Evolutionary conservation across 2,888 invertebrate genomes (phyloP).

Genomic region (Pachycephus smyrnensis): DNA sequence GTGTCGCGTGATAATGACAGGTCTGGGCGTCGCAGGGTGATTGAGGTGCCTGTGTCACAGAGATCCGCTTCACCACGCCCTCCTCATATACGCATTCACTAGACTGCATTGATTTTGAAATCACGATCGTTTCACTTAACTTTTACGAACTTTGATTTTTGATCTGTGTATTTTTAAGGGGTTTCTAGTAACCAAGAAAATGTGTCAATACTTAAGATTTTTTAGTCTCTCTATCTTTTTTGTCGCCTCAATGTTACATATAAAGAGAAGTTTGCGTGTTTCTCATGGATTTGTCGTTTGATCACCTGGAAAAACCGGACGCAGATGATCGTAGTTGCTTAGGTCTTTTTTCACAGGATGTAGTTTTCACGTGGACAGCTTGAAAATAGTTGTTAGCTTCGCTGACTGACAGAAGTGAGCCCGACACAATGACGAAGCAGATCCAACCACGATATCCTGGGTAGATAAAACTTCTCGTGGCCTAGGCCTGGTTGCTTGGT

Average conservation of each 20-base stretch:
- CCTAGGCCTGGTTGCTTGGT: constrained; percentile 5
- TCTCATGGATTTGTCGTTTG: neutral
- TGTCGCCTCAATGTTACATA: neutral
- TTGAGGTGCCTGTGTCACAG: constrained; percentile 62
- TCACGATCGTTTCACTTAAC: constrained; percentile 4
- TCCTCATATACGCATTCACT: constrained; percentile 11
- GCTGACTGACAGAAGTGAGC: constrained; percentile 25
- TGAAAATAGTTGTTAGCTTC: constrained; percentile 25
- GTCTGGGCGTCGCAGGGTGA: constrained; percentile 61
- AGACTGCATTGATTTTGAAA: constrained; percentile 1
- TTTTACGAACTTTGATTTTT: neutral
- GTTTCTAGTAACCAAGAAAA: neutral
- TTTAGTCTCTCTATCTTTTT: neutral
- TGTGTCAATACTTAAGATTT: neutral
- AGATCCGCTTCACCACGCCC: constrained; percentile 60
- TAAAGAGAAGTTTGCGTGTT: neutral
- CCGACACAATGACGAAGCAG: constrained; percentile 53
- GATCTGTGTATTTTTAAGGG: neutral
- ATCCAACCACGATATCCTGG: constrained; percentile 48
- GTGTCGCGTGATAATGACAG: constrained; percentile 66
- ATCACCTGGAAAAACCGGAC: neutral
- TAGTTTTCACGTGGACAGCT: constrained; percentile 7
- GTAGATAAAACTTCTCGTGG: constrained; percentile 43
- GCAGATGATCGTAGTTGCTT: neutral
- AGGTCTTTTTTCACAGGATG: neutral